A percentile compares a stretch with the other conserved stretches of the same genome.
Conservation (phyloP, 1,140 invertebrate species). For the Micrasema longulum region DNA sequence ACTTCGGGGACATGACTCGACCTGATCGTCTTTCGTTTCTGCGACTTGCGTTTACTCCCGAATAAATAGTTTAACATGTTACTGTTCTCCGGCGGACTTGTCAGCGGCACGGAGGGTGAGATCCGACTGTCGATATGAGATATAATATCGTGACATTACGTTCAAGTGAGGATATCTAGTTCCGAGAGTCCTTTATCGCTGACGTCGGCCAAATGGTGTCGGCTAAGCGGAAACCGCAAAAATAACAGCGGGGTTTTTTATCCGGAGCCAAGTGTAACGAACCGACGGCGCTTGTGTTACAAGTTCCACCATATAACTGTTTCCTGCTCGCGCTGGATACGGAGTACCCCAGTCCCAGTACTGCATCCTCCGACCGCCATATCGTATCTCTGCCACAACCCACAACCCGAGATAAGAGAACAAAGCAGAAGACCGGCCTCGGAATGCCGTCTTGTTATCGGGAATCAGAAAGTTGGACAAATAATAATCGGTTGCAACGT, state of each 20-base stretch:
- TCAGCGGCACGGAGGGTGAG: slow-evolving; percentile 7
- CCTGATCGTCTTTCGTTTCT: slow-evolving; percentile 12
- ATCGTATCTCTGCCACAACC: slow-evolving; percentile 3
- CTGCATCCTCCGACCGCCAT: slow-evolving; percentile 10
- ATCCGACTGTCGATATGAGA: slow-evolving; percentile 22
- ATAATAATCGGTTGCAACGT: no score
- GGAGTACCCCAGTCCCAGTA: not conserved
- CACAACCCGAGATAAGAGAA: slow-evolving; percentile 12
- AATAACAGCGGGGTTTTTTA: slow-evolving; percentile 34
- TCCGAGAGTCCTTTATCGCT: slow-evolving; percentile 31
- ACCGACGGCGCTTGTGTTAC: not conserved
- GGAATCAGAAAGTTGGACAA: no score
- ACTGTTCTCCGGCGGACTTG: not conserved
- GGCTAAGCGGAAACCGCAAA: slow-evolving; percentile 28
- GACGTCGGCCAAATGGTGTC: slow-evolving; percentile 29
- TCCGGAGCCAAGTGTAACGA: slow-evolving; percentile 3
- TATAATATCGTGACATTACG: not conserved
- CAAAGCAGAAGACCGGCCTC: not conserved
- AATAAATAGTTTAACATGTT: slow-evolving; percentile 43
- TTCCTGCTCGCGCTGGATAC: slow-evolving; percentile 3
- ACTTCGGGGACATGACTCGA: slow-evolving; percentile 19
- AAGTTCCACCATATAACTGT: slow-evolving; percentile 21
- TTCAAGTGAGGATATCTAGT: slow-evolving; percentile 25
- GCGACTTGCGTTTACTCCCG: slow-evolving; percentile 37
- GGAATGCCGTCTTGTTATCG: slow-evolving; percentile 4